phyloP scores from a whole-genome alignment of 1,140 invertebrate genomes.

The Zophobas atratus region DNA sequence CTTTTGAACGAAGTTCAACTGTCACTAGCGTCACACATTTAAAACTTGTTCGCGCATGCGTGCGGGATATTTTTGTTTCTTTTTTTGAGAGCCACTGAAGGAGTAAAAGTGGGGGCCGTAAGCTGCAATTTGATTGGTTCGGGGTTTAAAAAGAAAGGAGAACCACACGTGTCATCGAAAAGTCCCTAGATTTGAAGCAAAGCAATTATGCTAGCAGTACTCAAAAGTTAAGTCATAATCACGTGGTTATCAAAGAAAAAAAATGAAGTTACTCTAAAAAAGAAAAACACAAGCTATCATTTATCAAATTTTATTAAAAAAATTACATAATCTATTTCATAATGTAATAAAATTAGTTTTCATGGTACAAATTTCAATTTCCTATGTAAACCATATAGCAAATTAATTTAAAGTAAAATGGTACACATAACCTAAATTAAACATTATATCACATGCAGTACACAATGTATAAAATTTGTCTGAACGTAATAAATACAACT shows the following conservation, averaged over 20 bases:
- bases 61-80: too few relatives aligned
- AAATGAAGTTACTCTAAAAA: too few relatives aligned
- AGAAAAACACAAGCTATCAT: background rate
- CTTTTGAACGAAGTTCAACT: too few relatives aligned
- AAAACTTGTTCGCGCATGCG: too few relatives aligned
- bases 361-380: constrained; percentile 46
- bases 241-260: too few relatives aligned
- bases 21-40: background rate
- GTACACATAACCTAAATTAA: constrained; percentile 37
- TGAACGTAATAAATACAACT: constrained; percentile 28
- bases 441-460: constrained; percentile 50
- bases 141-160: too few relatives aligned
- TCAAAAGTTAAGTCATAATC: background rate
- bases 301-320: constrained; percentile 53
- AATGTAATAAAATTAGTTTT: constrained; percentile 54
- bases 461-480: constrained; percentile 43
- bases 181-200: too few relatives aligned
- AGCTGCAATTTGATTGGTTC: too few relatives aligned
- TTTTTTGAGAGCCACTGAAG: too few relatives aligned
- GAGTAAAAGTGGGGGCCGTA: too few relatives aligned
- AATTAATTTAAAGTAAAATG: constrained; percentile 37
- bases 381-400: constrained; percentile 44
- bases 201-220: background rate
- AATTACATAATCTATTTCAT: constrained; percentile 54
- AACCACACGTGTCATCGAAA: too few relatives aligned